These are phyloP conservation scores for Dinoponera quadriceps DNA, from an alignment of 1,140 invertebrate species.

Conservation along the genomic window DNA sequence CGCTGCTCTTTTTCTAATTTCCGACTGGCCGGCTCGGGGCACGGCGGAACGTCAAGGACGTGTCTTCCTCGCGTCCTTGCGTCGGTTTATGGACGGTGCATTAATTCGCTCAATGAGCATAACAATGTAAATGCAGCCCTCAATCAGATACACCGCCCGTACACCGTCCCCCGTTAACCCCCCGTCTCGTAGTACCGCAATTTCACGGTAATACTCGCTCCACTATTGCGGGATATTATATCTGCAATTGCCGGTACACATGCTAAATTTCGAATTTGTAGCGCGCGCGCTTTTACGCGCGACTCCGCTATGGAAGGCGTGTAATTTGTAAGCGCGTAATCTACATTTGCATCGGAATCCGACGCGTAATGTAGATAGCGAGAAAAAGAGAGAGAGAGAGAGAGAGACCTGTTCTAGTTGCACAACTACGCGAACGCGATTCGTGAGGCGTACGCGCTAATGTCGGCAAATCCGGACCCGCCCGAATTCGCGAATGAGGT, in stretches of 20 bases:
- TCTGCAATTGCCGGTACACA: slow-evolving; percentile 9
- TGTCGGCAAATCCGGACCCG: neutral
- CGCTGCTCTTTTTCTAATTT: slow-evolving; percentile 1
- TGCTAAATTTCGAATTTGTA: slow-evolving; percentile 51
- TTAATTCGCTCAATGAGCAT: slow-evolving; percentile 75
- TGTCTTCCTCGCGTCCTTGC: slow-evolving; percentile 72
- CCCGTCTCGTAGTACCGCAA: slow-evolving; percentile 38
- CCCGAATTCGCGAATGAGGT: slow-evolving; percentile 4
- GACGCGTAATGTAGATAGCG: neutral
- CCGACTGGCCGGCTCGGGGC: slow-evolving; percentile 1
- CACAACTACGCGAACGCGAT: slow-evolving; percentile 31
- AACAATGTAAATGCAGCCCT: slow-evolving; percentile 72
- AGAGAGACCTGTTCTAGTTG: slow-evolving; percentile 9
- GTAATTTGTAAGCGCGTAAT: slow-evolving; percentile 40
- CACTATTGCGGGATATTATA: slow-evolving; percentile 13
- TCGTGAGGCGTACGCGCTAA: neutral
- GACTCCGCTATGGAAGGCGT: slow-evolving; percentile 10
- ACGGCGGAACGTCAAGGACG: slow-evolving; percentile 65
- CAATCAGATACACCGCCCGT: slow-evolving; percentile 57
- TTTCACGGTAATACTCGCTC: slow-evolving; percentile 53
- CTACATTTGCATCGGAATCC: slow-evolving; percentile 48
- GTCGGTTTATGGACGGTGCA: slow-evolving; percentile 65
- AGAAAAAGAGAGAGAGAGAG: no score
- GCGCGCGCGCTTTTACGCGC: slow-evolving; percentile 8
- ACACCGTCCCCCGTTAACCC: neutral